These are phyloP conservation scores for Microcaecilia unicolor DNA, from an alignment of 2,797 vertebrate genomes.

Conservation along the genomic window DNA sequence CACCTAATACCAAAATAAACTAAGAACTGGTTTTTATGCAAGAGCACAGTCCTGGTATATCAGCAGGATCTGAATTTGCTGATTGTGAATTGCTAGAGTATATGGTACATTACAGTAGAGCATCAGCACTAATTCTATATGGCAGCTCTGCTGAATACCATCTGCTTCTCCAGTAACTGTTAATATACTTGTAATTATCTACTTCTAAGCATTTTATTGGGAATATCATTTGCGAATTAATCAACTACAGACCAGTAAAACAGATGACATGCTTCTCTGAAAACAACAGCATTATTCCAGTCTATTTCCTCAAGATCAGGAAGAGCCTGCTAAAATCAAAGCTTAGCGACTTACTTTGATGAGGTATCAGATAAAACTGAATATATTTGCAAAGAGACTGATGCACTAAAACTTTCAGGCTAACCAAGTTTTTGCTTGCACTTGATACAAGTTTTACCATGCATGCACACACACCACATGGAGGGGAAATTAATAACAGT, in stretches of 20 bases:
- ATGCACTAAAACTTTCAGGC: too few species aligned
- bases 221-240: slow-evolving; percentile 96
- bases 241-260: slow-evolving; percentile 79
- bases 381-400: too few species aligned
- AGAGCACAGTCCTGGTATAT: slow-evolving; percentile 65
- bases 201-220: slow-evolving; percentile 96
- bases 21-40: slow-evolving; percentile 47
- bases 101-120: slow-evolving; percentile 81
- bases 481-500: too few species aligned
- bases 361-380: slow-evolving; percentile 3
- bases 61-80: slow-evolving; percentile 60
- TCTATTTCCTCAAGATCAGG: slow-evolving; percentile 44
- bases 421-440: too few species aligned
- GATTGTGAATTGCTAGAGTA: slow-evolving; percentile 70
- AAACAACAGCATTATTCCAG: slow-evolving; percentile 56
- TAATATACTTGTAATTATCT: slow-evolving; percentile 99
- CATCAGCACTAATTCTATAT: slow-evolving; percentile 95
- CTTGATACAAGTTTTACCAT: too few species aligned
- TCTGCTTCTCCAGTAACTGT: slow-evolving; percentile 94
- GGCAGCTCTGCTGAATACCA: slow-evolving; percentile 92
- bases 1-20: slow-evolving; percentile 49
- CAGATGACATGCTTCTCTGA: slow-evolving; percentile 64
- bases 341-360: slow-evolving; percentile 3
- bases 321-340: slow-evolving; percentile 19
- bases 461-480: too few species aligned